Base-by-base conservation (phyloP, 2,797 vertebrate genomes). In the Micropoecilia bifurca region DNA sequence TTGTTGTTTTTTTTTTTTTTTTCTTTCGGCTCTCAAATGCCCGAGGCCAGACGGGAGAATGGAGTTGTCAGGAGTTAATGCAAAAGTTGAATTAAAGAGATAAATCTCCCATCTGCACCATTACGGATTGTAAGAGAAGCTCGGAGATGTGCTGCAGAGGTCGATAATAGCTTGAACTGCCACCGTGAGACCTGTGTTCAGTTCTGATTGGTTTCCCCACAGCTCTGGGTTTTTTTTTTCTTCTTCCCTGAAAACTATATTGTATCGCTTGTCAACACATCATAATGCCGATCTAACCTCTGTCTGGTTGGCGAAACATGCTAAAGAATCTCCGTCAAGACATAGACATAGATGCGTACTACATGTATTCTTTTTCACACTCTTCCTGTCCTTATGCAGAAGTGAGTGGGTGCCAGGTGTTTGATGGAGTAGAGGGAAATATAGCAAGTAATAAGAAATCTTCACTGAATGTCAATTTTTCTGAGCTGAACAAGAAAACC, bases 71-170 rank as follows among this genome's bases (percentile, higher is more conserved):
- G 90, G 86, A 75, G 87, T 86, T 89, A 92, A 91, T 89, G 85
- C 82, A 41, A 59, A 88, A 91, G 94, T 85, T 91, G 90, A 95
- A 96, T 94, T 93, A 94, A 91, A 95, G 43, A 89, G 84, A 94
- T 93, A 93, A 92, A 94, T 94, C 92, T 95, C 91, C 92, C 78
- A 76, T 88, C 85, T 87, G 72, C 85, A 86, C 85, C 72, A 16
- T 85, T 59, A 45, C 66, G 41, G 88, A 82, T 71, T 16, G 72
- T 73, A 71, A 71, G 50, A 74, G 74, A 81, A 50, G 85, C 77
- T 81, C 41, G 0, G 28, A 82, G 79, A 84, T 46, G 75, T 71
- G 76, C 50, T 12, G 12, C 0, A 73, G 74, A 85, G 81, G 83
- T 90, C 63, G 68, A 86, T 89, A 85, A 87, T 53, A 76, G 81